Percentiles rank a stretch among this genome's conserved stretches.
phyloP scores from a whole-genome alignment of 1,140 invertebrate species.

The Pectinophora gossypiella region DNA sequence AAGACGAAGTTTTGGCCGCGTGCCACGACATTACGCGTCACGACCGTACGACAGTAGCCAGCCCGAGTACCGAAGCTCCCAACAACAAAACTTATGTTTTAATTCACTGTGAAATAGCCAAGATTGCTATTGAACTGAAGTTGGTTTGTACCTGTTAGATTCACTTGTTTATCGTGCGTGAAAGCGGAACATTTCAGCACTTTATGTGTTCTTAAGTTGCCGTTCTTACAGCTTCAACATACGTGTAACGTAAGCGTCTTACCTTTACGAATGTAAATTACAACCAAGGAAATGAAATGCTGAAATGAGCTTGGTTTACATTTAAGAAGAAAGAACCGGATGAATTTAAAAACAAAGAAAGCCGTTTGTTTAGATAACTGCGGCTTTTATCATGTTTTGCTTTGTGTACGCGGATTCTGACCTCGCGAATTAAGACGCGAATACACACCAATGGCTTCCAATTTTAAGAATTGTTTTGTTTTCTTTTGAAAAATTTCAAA shows the following conservation, averaged over 20 bases:
- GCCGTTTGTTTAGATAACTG: conserved; percentile 19
- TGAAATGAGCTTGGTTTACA: conserved; percentile 21
- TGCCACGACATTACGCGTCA: conserved; percentile 40
- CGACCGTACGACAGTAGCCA: conserved; percentile 16
- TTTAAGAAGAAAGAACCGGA: conserved; percentile 22
- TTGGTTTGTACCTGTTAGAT: not conserved
- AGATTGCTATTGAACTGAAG: not conserved
- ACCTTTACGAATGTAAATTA: conserved; percentile 10
- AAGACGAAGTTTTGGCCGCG: conserved; percentile 43
- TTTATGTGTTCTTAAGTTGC: too few species aligned
- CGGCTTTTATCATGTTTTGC: conserved; percentile 18
- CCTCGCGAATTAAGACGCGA: too few species aligned
- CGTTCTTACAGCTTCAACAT: too few species aligned
- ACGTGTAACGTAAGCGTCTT: not conserved
- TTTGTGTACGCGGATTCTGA: too few species aligned
- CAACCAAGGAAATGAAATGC: conserved; percentile 23
- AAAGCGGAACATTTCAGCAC: not conserved
- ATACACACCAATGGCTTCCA: too few species aligned
- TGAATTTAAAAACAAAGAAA: conserved; percentile 33
- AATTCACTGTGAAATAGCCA: not conserved
- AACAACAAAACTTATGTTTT: conserved; percentile 37
- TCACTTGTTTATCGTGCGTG: not conserved
- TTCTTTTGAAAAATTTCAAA: too few species aligned
- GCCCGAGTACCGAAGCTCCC: conserved; percentile 7
- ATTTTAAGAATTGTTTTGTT: too few species aligned